Base-by-base conservation (phyloP, 2,888 invertebrate species). In the Leucania comma region DNA sequence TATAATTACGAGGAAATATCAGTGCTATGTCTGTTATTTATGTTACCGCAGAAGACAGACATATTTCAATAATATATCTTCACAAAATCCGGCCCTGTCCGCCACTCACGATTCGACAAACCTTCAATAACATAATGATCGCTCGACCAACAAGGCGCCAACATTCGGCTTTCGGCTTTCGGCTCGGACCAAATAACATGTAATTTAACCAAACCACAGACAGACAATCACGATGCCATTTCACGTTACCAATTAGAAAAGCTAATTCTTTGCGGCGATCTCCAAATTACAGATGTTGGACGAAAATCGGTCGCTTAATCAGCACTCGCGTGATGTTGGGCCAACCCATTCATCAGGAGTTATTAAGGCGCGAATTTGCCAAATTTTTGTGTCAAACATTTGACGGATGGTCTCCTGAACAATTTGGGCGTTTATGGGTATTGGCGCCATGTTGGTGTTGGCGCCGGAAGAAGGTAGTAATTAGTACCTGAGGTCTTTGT, bases 121-220 rank as follows among this genome's bases (percentile, higher is more conserved):
- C 87, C 91, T 91, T 89, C 93, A 92, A 92, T 93, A 92, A 90
- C 82, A 88, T 93, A 94, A 95, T 93, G 90, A 93, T 82, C 83
- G 87, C 85, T 82, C 89, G 82, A 83, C 87, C 90, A 93, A 94
- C 90, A 85, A 94, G 95, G 95, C 95, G 95, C 95, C 95, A 93
- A 94, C 91, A 88, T 86, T 91, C 89, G 88, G 88, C 91, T 91
- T 91, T 92, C 88, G 90, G 89, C 89, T 90, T 88, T 88, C 83
- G 80, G 84, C 63, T 51, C 86, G 83, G 58, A 32, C 86, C 86
- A 91, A 93, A 93, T 93, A 90, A 94, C 90, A 93, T 94, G 87
- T 93, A 93, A 95, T 95, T 95, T 95, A 88, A 88, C 87, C 90
- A 84, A 85, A 86, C 81, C 86, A 86, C 85, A 92, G 89, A 88